These are phyloP conservation scores for Brenthis hecate DNA, from an alignment of 2,888 invertebrate species.

Conservation along the genomic window DNA sequence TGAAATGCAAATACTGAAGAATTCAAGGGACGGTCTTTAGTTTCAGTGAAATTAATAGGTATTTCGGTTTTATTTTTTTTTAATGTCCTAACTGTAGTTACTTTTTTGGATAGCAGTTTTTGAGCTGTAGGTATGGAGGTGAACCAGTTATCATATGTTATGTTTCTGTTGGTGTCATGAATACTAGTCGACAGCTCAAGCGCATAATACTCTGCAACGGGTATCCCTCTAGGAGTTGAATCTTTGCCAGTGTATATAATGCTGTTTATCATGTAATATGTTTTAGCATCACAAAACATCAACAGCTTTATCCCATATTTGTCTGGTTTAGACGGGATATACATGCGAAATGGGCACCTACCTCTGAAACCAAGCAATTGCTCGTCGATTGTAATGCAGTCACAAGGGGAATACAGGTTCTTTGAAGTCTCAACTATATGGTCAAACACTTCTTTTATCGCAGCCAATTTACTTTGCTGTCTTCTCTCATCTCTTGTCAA, in stretches of 20 bases:
- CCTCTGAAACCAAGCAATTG: not conserved
- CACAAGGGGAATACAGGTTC: slow-evolving; percentile 15
- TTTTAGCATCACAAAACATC: slow-evolving; percentile 5
- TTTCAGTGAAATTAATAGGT: not conserved
- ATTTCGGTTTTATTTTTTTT: slow-evolving; percentile 10
- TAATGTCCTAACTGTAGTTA: slow-evolving; percentile 14
- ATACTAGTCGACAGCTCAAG: no score
- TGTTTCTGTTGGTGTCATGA: not conserved
- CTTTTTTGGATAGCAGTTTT: not conserved
- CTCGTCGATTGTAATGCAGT: slow-evolving; percentile 9
- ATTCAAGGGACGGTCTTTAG: not conserved
- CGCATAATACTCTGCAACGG: no score
- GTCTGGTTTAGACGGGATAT: no score
- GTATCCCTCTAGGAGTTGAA: slow-evolving; percentile 1
- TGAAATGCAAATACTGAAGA: slow-evolving; percentile 3
- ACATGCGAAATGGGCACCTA: no score
- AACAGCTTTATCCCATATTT: not conserved
- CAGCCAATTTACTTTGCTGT: not conserved
- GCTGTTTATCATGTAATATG: slow-evolving; percentile 7
- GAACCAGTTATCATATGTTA: not conserved
- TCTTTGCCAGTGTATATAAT: slow-evolving; percentile 6
- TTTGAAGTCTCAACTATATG: slow-evolving; percentile 8
- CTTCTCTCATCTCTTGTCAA: not conserved
- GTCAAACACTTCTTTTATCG: slow-evolving; percentile 15
- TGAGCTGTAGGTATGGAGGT: not conserved